Conservation (phyloP, 2,797 vertebrate genomes). For the Sparidentex hasta region DNA sequence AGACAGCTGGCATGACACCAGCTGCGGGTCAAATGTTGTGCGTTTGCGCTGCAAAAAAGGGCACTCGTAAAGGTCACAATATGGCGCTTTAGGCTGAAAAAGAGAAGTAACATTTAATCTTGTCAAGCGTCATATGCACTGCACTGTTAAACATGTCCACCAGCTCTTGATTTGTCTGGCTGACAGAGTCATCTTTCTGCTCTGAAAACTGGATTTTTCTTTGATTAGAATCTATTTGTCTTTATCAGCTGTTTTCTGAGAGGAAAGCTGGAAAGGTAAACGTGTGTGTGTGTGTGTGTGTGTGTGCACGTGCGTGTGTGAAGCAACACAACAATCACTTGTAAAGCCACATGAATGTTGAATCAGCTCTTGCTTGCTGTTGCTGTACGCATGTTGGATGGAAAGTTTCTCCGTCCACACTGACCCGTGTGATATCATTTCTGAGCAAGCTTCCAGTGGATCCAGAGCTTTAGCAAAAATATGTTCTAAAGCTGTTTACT, state of each 20-base stretch:
- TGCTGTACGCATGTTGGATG: neutral
- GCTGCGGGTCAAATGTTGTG: conserved; percentile 16
- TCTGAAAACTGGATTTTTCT: no score
- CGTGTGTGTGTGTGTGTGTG: no score
- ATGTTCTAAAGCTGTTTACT: neutral
- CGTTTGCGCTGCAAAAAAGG: conserved; percentile 16
- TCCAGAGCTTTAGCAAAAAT: neutral
- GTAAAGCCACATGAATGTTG: neutral
- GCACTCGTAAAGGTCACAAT: conserved; percentile 33
- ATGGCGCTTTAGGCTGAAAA: neutral
- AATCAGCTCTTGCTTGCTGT: no score
- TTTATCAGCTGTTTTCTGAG: no score
- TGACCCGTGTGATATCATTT: neutral
- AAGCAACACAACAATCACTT: neutral
- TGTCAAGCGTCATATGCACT: no score
- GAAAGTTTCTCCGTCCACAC: neutral
- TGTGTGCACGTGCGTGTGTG: no score
- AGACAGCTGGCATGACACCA: conserved; percentile 46
- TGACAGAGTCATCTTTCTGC: no score
- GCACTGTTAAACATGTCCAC: no score
- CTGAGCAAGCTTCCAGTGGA: neutral
- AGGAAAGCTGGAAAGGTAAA: no score
- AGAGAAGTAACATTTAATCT: no score
- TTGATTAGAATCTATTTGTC: no score
- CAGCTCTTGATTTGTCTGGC: no score